Evolutionary conservation across 1,140 invertebrate genomes (phyloP).

Genomic region (Camponotus vicinus): DNA sequence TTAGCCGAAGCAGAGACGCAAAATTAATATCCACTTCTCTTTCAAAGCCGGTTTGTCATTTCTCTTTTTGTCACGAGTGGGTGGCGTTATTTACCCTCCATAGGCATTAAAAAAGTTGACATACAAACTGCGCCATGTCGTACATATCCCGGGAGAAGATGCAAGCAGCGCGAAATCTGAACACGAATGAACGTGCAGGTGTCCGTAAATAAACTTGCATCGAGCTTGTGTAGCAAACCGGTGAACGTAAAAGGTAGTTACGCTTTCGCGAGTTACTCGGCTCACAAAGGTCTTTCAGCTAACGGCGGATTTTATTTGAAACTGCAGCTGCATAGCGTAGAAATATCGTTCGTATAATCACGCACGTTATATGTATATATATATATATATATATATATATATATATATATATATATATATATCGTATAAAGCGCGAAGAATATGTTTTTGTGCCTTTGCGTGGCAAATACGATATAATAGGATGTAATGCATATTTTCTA

Average conservation of each 20-base stretch:
- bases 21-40: constrained; percentile 49
- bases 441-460: neutral
- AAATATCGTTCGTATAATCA: constrained; percentile 70
- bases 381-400: neutral
- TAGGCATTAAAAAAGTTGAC: constrained; percentile 48
- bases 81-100: constrained; percentile 62
- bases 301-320: constrained; percentile 69
- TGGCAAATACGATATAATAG: constrained; percentile 1
- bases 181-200: constrained; percentile 75
- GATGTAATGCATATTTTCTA: constrained; percentile 35
- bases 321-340: constrained; percentile 18
- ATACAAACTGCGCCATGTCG: constrained; percentile 57
- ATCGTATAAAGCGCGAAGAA: neutral
- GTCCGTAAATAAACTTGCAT: constrained; percentile 80
- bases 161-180: constrained; percentile 66
- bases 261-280: constrained; percentile 70
- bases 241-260: constrained; percentile 78
- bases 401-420: neutral
- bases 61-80: constrained; percentile 33
- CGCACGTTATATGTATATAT: neutral
- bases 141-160: constrained; percentile 47
- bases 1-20: constrained; percentile 16
- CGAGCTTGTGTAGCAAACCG: constrained; percentile 77
- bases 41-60: constrained; percentile 37
- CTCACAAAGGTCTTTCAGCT: constrained; percentile 67